phyloP scores from a whole-genome alignment of 1,140 invertebrate species.

The Drosophila oshimai region DNA sequence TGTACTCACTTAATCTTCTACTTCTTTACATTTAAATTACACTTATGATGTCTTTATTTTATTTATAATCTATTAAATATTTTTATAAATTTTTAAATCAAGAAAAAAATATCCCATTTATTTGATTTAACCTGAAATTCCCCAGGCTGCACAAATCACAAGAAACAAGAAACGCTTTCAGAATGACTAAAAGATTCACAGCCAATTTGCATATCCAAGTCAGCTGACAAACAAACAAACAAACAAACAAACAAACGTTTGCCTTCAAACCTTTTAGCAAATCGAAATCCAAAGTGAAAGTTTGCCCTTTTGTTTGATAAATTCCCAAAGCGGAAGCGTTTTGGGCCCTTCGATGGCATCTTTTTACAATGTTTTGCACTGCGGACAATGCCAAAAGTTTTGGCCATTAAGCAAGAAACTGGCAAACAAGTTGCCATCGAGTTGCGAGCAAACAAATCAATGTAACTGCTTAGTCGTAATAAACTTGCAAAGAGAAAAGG shows the following conservation, averaged over 20 bases:
- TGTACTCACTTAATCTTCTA: no score
- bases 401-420: neutral
- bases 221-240: neutral
- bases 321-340: slow-evolving; percentile 6
- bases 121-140: neutral
- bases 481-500: no score
- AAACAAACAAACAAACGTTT: slow-evolving; percentile 4
- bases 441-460: neutral
- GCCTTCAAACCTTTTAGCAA: slow-evolving; percentile 16
- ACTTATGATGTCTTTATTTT: no score
- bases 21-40: no score
- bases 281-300: slow-evolving; percentile 16
- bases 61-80: slow-evolving; percentile 5
- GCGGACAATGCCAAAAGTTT: slow-evolving; percentile 4
- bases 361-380: neutral
- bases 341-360: neutral
- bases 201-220: slow-evolving; percentile 1
- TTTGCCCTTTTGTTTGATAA: neutral
- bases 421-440: neutral
- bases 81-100: no score
- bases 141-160: neutral
- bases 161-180: slow-evolving; percentile 2
- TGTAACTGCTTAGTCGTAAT: neutral
- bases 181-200: slow-evolving; percentile 10
- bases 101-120: neutral